These are phyloP conservation scores for Junonia oenone DNA, from an alignment of 2,888 invertebrate species.

Conservation along the genomic window DNA sequence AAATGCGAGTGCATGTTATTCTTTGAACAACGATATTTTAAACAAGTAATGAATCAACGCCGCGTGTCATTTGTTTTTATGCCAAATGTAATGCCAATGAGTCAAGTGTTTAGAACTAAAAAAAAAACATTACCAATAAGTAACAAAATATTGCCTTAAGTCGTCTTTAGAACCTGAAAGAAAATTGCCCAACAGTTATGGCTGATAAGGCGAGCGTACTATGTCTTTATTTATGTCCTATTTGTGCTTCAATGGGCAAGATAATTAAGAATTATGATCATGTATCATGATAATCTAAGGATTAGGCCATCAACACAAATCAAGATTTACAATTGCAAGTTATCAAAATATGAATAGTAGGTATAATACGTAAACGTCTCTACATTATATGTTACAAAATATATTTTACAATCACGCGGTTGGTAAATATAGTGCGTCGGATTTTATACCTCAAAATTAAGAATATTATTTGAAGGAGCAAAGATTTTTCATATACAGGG, in stretches of 20 bases:
- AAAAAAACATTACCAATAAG: neutral
- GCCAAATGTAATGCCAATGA: constrained; percentile 15
- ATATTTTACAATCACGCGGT: no score
- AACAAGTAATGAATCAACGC: constrained; percentile 11
- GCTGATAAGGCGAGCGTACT: constrained; percentile 30
- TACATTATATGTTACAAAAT: no score
- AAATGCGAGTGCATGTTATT: neutral
- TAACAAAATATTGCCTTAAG: constrained; percentile 11
- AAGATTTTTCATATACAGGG: neutral
- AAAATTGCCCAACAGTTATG: constrained; percentile 20
- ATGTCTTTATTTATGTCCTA: constrained; percentile 43
- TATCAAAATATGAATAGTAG: neutral
- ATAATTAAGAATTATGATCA: constrained; percentile 41
- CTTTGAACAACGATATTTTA: neutral
- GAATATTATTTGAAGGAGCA: neutral
- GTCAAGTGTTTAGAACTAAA: constrained; percentile 12
- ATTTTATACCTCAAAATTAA: no score
- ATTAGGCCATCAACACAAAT: neutral
- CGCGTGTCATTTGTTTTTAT: constrained; percentile 3
- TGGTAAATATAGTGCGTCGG: no score
- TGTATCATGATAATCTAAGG: constrained; percentile 34
- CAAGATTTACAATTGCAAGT: neutral
- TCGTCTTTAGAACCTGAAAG: constrained; percentile 2
- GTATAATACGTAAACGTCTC: no score
- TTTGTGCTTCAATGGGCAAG: constrained; percentile 45